Base-by-base conservation (phyloP, 2,797 vertebrate species). In the Poeciliopsis turneri region DNA sequence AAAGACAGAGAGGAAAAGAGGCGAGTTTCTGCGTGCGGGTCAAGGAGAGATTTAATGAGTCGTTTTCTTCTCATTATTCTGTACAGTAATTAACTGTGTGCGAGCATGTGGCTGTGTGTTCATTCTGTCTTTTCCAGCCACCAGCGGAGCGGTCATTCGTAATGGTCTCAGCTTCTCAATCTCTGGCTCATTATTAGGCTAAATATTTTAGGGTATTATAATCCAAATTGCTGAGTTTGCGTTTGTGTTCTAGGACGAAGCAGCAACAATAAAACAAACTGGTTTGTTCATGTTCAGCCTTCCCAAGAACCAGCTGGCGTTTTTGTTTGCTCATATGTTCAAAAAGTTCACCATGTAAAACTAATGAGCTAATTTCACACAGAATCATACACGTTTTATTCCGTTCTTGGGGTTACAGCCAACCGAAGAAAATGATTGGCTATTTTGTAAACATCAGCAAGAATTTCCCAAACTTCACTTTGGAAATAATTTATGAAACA, bases 31-130 rank as follows among this genome's bases (percentile, higher is more conserved):
- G 77, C 3, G 4, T 33, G 79, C 9, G 75, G 93, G 92, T 94
- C 93, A 94, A 93, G 92, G 92, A 89, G 91, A 93, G 77, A 92
- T 88, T 93, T 93, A 94, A 93, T 93, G 92, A 94, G 89, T 92
- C 89, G 51, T 90, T 92, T 90, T 85, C 89, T 89, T 93, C 89
- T 91, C 87, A 92, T 94, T 91, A 93, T 93, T 89, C 82, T 57
- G 75, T 80, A 84, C 87, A 87, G 90, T 93, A 93, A 93, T 93
- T 92, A 92, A 90, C 82, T 46, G 12, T 83, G 75, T 76, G 71
- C 69, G 59, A 84, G 78, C 81, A 79, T 68, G 80, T 72, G 80
- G 76, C 72, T 46, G 49, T 70, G 78, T 82, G 84, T 72, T 73
- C 47, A 30, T 68, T 49, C 73, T 46, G 20, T 30, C 25, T 36